These are phyloP conservation scores for Cordylochernes scorpioides DNA, from an alignment of 2,888 invertebrate genomes.

Conservation along the genomic window DNA sequence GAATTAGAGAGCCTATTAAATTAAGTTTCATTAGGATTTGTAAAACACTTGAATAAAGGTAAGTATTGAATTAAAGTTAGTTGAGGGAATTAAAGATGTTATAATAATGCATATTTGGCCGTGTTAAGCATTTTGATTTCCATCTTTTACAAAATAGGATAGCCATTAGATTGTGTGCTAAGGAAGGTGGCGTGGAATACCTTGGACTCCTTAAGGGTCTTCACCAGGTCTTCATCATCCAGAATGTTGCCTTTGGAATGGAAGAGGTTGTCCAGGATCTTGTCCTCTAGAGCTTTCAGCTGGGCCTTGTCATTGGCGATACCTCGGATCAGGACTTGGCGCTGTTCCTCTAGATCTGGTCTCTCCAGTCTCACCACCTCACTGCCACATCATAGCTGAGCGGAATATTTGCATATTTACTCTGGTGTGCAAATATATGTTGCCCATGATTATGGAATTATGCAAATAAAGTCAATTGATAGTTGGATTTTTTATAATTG, in stretches of 20 bases:
- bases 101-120: slow-evolving; percentile 1
- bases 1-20: too few species aligned
- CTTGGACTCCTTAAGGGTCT: slow-evolving; percentile 25
- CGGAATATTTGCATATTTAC: too few species aligned
- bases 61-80: too few species aligned
- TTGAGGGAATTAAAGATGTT: too few species aligned
- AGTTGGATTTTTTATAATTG: too few species aligned
- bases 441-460: too few species aligned
- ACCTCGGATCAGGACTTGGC: slow-evolving; percentile 22
- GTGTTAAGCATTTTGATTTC: not conserved
- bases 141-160: not conserved
- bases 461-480: too few species aligned
- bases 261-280: slow-evolving; percentile 24
- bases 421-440: too few species aligned
- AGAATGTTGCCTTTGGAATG: slow-evolving; percentile 25
- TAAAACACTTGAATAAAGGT: too few species aligned
- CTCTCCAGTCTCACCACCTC: slow-evolving; percentile 24
- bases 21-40: too few species aligned
- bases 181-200: slow-evolving; percentile 15
- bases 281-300: slow-evolving; percentile 23
- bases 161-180: not conserved
- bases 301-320: slow-evolving; percentile 24
- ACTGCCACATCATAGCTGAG: slow-evolving; percentile 12
- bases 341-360: slow-evolving; percentile 24
- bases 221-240: slow-evolving; percentile 24